These are phyloP conservation scores for Forbesichthys agassizii DNA, from an alignment of 2,113 vertebrate genomes.

Conservation along the genomic window DNA sequence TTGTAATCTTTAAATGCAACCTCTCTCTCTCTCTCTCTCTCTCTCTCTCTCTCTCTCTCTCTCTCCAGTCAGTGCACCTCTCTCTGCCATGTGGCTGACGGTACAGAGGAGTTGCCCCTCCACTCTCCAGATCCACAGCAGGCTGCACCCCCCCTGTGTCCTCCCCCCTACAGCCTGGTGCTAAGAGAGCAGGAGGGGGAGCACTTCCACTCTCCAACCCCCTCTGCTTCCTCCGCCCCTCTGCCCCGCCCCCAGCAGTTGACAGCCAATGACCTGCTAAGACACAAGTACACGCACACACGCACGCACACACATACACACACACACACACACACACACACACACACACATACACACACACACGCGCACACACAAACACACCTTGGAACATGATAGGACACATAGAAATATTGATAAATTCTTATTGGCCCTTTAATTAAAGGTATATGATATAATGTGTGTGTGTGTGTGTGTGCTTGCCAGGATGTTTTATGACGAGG, in stretches of 20 bases:
- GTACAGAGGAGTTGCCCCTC: slow-evolving; percentile 80
- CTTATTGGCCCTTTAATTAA: background rate
- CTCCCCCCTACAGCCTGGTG: slow-evolving; percentile 90
- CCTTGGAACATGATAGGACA: background rate
- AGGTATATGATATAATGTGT: background rate
- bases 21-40: background rate
- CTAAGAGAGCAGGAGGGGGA: slow-evolving; percentile 75
- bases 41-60: slow-evolving; percentile 7
- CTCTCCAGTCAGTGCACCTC: slow-evolving; percentile 75
- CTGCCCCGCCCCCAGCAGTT: slow-evolving; percentile 84
- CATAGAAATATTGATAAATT: too few relatives aligned
- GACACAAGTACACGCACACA: slow-evolving; percentile 85
- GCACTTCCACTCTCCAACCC: slow-evolving; percentile 64
- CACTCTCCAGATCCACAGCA: slow-evolving; percentile 31
- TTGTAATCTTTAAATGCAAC: too few relatives aligned
- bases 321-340: too few relatives aligned
- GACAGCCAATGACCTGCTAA: slow-evolving; percentile 90
- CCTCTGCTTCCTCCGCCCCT: slow-evolving; percentile 73
- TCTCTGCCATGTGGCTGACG: slow-evolving; percentile 83
- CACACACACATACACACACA: background rate
- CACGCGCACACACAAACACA: slow-evolving; percentile 2
- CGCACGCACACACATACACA: slow-evolving; percentile 6
- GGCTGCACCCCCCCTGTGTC: slow-evolving; percentile 27
- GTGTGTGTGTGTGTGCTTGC: background rate
- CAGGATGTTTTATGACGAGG: slow-evolving; percentile 88